Conservation (phyloP, 1,140 invertebrate species). For the Drosophila suzukii region DNA sequence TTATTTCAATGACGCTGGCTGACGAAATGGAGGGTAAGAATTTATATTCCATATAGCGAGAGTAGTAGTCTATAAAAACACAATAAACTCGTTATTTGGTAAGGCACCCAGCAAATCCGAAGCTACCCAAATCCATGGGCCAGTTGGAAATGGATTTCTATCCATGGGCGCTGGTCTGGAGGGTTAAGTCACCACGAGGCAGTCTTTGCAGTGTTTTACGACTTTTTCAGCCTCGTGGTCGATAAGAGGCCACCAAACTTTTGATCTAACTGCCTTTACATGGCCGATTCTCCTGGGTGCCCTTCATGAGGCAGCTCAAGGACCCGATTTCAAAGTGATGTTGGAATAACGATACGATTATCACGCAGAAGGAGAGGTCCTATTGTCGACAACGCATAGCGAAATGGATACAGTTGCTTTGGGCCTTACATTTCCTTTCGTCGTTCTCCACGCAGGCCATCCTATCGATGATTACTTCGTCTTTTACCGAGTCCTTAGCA, state of each 20-base stretch:
- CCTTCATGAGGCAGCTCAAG: too few relatives aligned
- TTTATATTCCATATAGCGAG: slow-evolving; percentile 9
- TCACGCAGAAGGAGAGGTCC: too few relatives aligned
- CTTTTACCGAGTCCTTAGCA: background rate
- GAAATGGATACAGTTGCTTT: too few relatives aligned
- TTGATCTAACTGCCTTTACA: too few relatives aligned
- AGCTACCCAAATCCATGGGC: slow-evolving; percentile 9
- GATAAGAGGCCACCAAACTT: too few relatives aligned
- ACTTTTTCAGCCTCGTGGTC: too few relatives aligned
- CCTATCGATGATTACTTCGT: background rate
- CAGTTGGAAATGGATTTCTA: background rate
- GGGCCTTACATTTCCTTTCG: background rate
- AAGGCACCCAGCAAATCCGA: background rate
- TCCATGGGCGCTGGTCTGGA: background rate
- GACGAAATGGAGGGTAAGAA: background rate
- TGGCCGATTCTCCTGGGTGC: too few relatives aligned
- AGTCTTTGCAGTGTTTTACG: too few relatives aligned
- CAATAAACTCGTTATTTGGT: slow-evolving; percentile 7
- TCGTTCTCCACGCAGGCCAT: background rate
- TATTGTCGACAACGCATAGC: too few relatives aligned
- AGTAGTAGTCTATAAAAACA: slow-evolving; percentile 6
- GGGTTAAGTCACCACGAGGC: too few relatives aligned
- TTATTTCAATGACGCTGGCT: background rate
- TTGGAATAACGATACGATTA: too few relatives aligned
- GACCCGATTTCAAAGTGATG: too few relatives aligned